A percentile compares a stretch with the other conserved stretches of the same genome.
Evolutionary conservation across 2,797 vertebrate genomes (phyloP).

Genomic region (Chelidonichthys spinosus): DNA sequence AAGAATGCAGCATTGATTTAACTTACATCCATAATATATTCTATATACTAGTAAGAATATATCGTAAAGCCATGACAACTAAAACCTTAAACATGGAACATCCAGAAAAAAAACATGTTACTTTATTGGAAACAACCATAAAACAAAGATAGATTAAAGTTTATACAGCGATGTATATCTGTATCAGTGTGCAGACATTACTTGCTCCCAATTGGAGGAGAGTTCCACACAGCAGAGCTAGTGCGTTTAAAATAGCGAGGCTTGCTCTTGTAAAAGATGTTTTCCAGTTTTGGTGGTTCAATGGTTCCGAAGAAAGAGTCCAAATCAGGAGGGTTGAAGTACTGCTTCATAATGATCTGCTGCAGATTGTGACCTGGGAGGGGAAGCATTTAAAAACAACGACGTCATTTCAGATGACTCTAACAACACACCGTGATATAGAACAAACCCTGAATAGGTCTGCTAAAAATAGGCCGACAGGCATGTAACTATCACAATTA

Average conservation of each 20-base stretch:
- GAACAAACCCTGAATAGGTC: neutral
- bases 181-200: constrained; percentile 50
- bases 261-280: constrained; percentile 94
- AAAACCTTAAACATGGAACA: constrained; percentile 16
- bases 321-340: constrained; percentile 89
- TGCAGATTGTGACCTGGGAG: constrained; percentile 84
- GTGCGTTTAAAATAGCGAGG: constrained; percentile 96
- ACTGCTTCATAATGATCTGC: constrained; percentile 89
- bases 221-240: constrained; percentile 95
- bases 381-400: neutral
- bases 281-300: constrained; percentile 86
- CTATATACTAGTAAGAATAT: constrained; percentile 32
- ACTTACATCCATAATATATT: constrained; percentile 34
- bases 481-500: neutral
- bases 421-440: neutral
- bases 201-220: constrained; percentile 81
- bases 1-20: constrained; percentile 17
- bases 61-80: constrained; percentile 22
- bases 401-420: neutral
- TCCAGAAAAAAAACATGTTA: constrained; percentile 15
- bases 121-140: constrained; percentile 67
- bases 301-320: constrained; percentile 85
- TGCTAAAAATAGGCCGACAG: neutral
- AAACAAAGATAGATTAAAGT: constrained; percentile 47
- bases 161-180: constrained; percentile 53